A percentile compares a stretch with the other conserved stretches of the same genome.
phyloP scores from a whole-genome alignment of 2,797 vertebrate genomes.

The Eptatretus atami region DNA sequence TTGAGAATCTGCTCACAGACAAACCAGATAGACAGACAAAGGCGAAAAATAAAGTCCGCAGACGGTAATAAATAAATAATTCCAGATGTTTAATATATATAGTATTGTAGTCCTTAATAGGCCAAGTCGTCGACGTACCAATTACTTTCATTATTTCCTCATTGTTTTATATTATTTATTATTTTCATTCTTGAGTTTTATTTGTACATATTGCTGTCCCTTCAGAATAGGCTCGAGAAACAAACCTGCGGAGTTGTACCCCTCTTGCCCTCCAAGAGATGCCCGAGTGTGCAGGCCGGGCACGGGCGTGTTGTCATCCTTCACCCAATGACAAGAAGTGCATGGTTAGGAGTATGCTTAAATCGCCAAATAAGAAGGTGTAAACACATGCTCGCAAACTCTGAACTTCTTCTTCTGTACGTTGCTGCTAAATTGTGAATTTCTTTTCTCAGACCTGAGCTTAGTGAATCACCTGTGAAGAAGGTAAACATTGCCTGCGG shows the following conservation, averaged over 20 bases:
- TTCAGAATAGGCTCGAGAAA: constrained; percentile 62
- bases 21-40: too few species aligned
- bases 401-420: too few species aligned
- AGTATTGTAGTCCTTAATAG: too few species aligned
- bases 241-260: constrained; percentile 94
- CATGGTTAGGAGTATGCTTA: constrained; percentile 27
- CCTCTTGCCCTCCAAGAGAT: constrained; percentile 64
- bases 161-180: too few species aligned
- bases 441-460: constrained; percentile 30
- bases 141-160: too few species aligned
- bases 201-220: not conserved
- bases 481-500: constrained; percentile 59
- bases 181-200: too few species aligned
- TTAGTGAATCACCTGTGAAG: constrained; percentile 45
- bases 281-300: constrained; percentile 47
- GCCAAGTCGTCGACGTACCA: too few species aligned
- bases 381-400: not conserved
- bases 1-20: too few species aligned
- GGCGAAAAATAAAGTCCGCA: too few species aligned
- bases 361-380: not conserved
- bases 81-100: too few species aligned
- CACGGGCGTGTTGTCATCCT: constrained; percentile 53
- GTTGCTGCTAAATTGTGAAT: too few species aligned
- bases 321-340: constrained; percentile 94
- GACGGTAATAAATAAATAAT: too few species aligned